phyloP scores from a whole-genome alignment of 2,113 vertebrate species.

The Burhinus bistriatus region DNA sequence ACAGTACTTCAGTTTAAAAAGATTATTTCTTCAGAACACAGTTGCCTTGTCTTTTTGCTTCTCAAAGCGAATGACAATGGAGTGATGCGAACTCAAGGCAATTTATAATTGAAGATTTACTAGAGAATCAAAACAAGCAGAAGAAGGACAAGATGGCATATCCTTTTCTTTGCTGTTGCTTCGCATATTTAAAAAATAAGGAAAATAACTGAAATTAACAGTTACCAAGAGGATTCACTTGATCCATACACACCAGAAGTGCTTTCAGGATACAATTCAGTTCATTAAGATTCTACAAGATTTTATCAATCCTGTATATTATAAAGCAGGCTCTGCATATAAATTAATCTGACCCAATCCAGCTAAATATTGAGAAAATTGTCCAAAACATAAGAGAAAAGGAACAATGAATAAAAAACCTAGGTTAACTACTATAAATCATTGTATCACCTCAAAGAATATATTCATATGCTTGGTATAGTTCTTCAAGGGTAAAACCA shows the following conservation, averaged over 20 bases:
- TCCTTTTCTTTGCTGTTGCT: neutral
- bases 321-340: neutral
- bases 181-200: fast-evolving
- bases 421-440: neutral
- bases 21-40: neutral
- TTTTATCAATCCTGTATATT: neutral
- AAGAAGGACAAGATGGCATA: neutral
- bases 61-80: neutral
- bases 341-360: neutral
- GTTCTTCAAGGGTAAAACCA: neutral
- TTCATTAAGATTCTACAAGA: neutral
- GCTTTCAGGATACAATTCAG: neutral
- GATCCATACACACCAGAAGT: neutral
- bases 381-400: neutral
- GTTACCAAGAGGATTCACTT: neutral
- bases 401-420: neutral
- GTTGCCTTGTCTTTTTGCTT: neutral
- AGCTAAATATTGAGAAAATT: neutral
- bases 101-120: neutral
- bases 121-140: neutral
- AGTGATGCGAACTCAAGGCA: neutral
- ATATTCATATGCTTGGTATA: neutral
- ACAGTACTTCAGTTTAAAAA: neutral
- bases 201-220: neutral
- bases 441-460: neutral